Conservation (phyloP, 2,888 invertebrate genomes). For the Heteropelma amictum region DNA sequence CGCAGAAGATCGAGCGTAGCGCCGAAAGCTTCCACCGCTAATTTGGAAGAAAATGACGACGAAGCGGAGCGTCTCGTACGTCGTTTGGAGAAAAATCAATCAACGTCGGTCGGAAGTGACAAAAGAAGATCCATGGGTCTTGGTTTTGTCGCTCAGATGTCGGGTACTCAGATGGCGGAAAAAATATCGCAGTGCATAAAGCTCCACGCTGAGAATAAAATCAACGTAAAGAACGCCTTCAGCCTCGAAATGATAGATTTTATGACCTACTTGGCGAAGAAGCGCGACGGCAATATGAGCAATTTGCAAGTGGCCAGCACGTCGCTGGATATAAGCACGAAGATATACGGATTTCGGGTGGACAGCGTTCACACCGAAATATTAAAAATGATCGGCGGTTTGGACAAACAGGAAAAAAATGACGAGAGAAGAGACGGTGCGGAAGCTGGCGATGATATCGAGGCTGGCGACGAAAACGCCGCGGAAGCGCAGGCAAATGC, state of each 20-base stretch:
- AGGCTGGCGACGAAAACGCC: constrained; percentile 27
- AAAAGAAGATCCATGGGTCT: constrained; percentile 65
- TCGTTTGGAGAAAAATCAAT: constrained; percentile 52
- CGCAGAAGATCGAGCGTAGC: constrained; percentile 52
- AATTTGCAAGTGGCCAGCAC: constrained; percentile 90
- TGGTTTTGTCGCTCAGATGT: constrained; percentile 60
- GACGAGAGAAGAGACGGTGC: constrained; percentile 54
- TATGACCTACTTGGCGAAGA: constrained; percentile 86
- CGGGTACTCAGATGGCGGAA: constrained; percentile 64
- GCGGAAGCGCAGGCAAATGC: not conserved
- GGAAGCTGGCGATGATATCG: constrained; percentile 51
- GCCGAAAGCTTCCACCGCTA: no score
- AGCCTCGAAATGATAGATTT: constrained; percentile 91
- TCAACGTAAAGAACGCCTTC: constrained; percentile 94
- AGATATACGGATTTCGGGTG: constrained; percentile 92
- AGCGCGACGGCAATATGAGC: constrained; percentile 85
- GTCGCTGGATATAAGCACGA: constrained; percentile 92
- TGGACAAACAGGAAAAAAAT: constrained; percentile 79
- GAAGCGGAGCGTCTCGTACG: constrained; percentile 67
- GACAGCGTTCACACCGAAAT: constrained; percentile 91
- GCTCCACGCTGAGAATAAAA: constrained; percentile 80
- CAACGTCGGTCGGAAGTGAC: not conserved
- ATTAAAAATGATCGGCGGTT: constrained; percentile 86
- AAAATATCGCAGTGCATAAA: constrained; percentile 71
- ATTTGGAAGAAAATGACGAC: constrained; percentile 68